Base-by-base conservation (phyloP, 2,113 vertebrate species). In the Bos indicus region DNA sequence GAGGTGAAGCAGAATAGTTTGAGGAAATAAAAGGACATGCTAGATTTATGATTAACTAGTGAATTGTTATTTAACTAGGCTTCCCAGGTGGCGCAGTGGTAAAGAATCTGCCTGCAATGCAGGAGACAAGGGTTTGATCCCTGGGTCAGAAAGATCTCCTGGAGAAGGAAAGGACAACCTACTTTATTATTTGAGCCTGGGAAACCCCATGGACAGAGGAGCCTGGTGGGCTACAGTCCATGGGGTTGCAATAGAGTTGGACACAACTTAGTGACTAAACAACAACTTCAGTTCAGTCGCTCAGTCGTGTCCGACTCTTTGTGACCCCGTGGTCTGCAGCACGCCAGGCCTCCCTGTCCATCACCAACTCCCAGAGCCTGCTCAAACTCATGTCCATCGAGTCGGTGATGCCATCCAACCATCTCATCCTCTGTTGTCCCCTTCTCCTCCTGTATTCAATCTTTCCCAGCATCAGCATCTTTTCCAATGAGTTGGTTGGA, bases 301-400 rank as follows among this genome's bases (percentile, higher is more conserved):
- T 74, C 19, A 40, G 67, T 12, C 5, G 2, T 13, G 36, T 74
- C 67, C 0, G 2, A 74, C n/a, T 40, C 67, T 19, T 10, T 36
- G 2, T 0, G 1, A 25, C 10, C 67, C 36, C 5, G 3, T 23
- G n/a, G 10, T 1, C 19, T 1, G n/a, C 36, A 40, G 67, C 67
- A 25, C 5, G 0, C 67, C 67, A 74, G 36, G 67, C 67, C 1
- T 36, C 67, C 10, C 67, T 71, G 36, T 40, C 67, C 67, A 12
- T 40, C 36, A 74, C 67, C 67, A 40, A 6, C 19, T 25, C 67
- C 19, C 19, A 0, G 19, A 40, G 67, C 5, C 23, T 23, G 10
- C 67, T 71, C 67, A 71, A 3, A 71, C n/a, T 40, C 5, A 71
- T 23, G n/a, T 40, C 67, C 19, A 40, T 40, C 2, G 10, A 40